Evolutionary conservation across 2,113 vertebrate species (phyloP), one percentile per base, ranked within the genome.

Genomic region (Aldabrachelys gigantea): DNA sequence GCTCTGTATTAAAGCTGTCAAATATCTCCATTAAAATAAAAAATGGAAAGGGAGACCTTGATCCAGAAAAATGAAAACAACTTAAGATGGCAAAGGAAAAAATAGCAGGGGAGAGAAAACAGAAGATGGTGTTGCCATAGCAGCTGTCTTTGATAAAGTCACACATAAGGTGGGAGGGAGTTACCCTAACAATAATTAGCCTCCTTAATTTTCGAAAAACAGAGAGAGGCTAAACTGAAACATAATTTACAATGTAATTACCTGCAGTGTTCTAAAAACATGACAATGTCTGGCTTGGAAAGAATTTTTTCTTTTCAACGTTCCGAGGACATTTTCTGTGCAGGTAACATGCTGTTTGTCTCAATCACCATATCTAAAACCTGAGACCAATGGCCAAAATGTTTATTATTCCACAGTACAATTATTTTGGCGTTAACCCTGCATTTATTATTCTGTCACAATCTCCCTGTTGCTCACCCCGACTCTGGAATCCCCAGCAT

Each of bases 31-130:
- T 82, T 91, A 92, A 83, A 93, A 81, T 21, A 14, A 89, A 91
- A 96, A 88, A 79, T 10, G 88, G 79, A 72, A 69, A 88, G 65
- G 56, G 41, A 95, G 59, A 81, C 49, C 82, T 91, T 90, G 81
- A 93, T 62, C 31, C 69, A 76, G 78, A 86, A 91, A 87, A 79
- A 85, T 2, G 5, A 90, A 94, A 89, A 81, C 17, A 47, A 87
- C 81, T 87, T 85, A 81, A 93, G 82, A 86, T 10, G 85, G 90
- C 85, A 84, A 93, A 96, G 95, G 86, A 80, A 96, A 84, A 89
- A 94, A 90, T 22, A 85, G 59, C 88, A 94, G 69, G 29, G 94
- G 84, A 94, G 41, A 89, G 38, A 87, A 89, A 93, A 57, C 69
- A 82, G 88, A 89, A 92, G 92, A 89, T 22, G 27, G 80, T 82